A percentile compares a stretch with the other conserved stretches of the same genome.
Conservation (phyloP, 2,113 vertebrate species). For the Xiphophorus hellerii region DNA sequence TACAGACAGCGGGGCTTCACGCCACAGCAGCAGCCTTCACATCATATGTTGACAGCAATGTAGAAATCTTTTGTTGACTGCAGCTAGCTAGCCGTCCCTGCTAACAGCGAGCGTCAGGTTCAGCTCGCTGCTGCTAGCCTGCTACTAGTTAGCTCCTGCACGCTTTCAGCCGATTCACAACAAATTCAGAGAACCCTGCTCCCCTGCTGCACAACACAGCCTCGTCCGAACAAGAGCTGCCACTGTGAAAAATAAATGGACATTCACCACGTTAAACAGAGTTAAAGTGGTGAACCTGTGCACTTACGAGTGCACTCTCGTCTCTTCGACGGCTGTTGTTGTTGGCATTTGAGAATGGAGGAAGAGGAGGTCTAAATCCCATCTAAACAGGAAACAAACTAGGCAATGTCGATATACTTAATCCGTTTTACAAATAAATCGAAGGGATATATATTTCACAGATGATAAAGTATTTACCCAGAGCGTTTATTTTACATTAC, state of each 20-base stretch:
- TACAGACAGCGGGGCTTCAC: background rate
- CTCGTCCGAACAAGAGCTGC: background rate
- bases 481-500: background rate
- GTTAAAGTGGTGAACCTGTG: constrained; percentile 44
- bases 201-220: constrained; percentile 9
- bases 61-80: constrained; percentile 68
- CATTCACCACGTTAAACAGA: constrained; percentile 17
- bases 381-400: constrained; percentile 82
- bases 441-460: background rate
- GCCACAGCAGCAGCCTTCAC: background rate
- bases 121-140: constrained; percentile 59
- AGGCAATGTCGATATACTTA: constrained; percentile 43
- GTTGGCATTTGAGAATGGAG: constrained; percentile 82
- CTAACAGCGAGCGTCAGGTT: constrained; percentile 56
- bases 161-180: constrained; percentile 59
- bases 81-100: constrained; percentile 56
- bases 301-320: constrained; percentile 79
- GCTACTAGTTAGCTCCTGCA: constrained; percentile 64
- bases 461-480: background rate
- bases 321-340: constrained; percentile 81
- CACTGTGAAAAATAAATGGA: background rate
- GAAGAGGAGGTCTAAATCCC: constrained; percentile 85
- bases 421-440: constrained; percentile 6
- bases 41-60: constrained; percentile 6
- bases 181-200: constrained; percentile 1